Evolutionary conservation across 2,797 vertebrate species (phyloP), one percentile per base, ranked within the genome.

Genomic region (Ctenochaetus hawaiiensis): DNA sequence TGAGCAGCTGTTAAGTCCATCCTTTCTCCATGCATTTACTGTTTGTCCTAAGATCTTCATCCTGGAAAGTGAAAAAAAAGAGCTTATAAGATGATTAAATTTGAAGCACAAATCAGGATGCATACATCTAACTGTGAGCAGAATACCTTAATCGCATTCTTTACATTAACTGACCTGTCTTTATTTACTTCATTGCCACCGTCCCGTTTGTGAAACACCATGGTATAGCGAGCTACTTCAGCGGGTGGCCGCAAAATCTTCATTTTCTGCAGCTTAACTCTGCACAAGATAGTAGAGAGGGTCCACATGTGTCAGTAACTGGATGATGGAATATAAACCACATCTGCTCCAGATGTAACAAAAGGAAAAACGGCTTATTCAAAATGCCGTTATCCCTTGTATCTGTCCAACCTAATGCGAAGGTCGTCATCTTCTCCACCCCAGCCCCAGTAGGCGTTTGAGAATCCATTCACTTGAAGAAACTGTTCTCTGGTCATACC

Each of bases 381-480:
- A 8, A 41, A 41, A 63, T 22, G n/a, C 10, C 16, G 39, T 49
- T 51, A 61, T 23, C 20, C 23, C 16, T 78, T 58, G 8, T 64
- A 18, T 37, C 17, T 10, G 23, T 44, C 71, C 95, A 86, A 99
- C 98, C 98, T 97, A 92, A 96, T 94, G 60, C 97, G 95, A 78
- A 99, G 97, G 85, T 99, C 98, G 2, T 99, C 98, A 18, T 99
- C 98, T 93, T 99, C 98, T 83, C 96, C 98, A 34, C 98, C 98
- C 98, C 98, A 99, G 48, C 98, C 98, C 98, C 98, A 99, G 95
- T 99, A 99, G 49, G 82, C 94, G 94, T 99, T 99, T 66, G 98
- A 97, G 91, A 99, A 99, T 82, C 98, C 98, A 77, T 99, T 99
- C 65, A 99, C 97, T 89, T 91, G 93, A 74, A 81, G 84, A 91